Evolutionary conservation across 2,797 vertebrate genomes (phyloP), one percentile per base, ranked within the genome.

Genomic region (Myoxocephalus aenaeus): DNA sequence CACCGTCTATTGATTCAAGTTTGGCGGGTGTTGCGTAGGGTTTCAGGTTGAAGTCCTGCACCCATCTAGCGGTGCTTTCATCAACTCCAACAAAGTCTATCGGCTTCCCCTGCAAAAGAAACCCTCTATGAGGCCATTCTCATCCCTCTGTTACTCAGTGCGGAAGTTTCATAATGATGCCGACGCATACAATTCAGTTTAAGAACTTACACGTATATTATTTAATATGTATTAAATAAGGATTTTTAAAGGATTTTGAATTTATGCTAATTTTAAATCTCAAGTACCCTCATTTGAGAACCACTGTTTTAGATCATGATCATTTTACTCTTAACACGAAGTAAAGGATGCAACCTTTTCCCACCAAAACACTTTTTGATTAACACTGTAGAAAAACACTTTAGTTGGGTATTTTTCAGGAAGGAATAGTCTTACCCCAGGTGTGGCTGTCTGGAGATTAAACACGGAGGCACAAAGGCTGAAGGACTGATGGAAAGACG

Each of bases 1-100:
- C 61, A 99, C 98, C 98, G 25, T 99, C 98, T 9, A 99, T 99
- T 8, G 98, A 99, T 90, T 99, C 98, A 22, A 99, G 90, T 90
- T 98, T 99, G 82, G 98, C 97, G 0, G 98, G 98, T 75, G 77
- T 97, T 22, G 98, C 95, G 0, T 97, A 97, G 0, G 98, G 94
- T 87, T 98, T 99, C 69, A 97, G 91, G 2, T 94, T 96, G 79
- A 99, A 99, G 88, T 99, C 98, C 89, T 99, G 98, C 83, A 99
- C 95, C 98, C 98, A 99, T 84, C 97, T 95, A 0, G 91, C 44
- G 2, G 95, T 97, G 90, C 89, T 95, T 66, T 99, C 98, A 0
- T 95, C 96, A 25, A 98, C 93, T 3, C 96, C 97, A 40, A 94
- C 92, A 72, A 99, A 99, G 78, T 99, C 97, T 56, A 99, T 94